Evolutionary conservation across 2,888 invertebrate species (phyloP).

Genomic region (Metallyticus violacea): DNA sequence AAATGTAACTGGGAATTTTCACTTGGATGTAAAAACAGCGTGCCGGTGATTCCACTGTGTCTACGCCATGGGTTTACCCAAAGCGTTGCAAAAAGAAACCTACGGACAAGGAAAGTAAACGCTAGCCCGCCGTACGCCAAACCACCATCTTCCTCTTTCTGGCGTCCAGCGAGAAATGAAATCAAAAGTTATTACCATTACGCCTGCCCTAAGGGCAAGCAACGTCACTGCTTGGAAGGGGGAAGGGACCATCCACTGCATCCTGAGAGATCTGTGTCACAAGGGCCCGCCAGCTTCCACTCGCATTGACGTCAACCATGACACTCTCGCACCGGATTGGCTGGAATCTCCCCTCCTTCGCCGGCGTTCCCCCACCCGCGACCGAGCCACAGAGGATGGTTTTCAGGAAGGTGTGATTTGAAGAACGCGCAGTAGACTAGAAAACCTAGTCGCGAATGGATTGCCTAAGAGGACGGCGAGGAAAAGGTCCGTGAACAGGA

Average conservation of each 20-base stretch:
- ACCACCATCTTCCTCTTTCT: not conserved
- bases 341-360: not conserved
- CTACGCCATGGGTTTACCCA: not conserved
- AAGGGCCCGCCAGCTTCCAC: not conserved
- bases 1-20: too few species aligned
- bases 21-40: too few species aligned
- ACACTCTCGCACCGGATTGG: not conserved
- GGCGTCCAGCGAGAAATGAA: conserved; percentile 7
- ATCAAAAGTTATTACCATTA: conserved; percentile 27
- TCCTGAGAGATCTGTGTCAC: conserved; percentile 2
- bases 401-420: not conserved
- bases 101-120: not conserved
- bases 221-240: not conserved
- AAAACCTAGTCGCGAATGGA: not conserved
- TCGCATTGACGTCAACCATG: not conserved
- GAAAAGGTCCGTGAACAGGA: not conserved
- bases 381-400: not conserved
- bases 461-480: not conserved
- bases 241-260: not conserved
- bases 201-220: not conserved
- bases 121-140: not conserved
- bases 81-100: not conserved
- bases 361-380: not conserved
- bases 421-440: not conserved
- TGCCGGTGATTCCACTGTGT: too few species aligned